phyloP scores from a whole-genome alignment of 2,888 invertebrate species.

The Scaptomyza reducta region DNA sequence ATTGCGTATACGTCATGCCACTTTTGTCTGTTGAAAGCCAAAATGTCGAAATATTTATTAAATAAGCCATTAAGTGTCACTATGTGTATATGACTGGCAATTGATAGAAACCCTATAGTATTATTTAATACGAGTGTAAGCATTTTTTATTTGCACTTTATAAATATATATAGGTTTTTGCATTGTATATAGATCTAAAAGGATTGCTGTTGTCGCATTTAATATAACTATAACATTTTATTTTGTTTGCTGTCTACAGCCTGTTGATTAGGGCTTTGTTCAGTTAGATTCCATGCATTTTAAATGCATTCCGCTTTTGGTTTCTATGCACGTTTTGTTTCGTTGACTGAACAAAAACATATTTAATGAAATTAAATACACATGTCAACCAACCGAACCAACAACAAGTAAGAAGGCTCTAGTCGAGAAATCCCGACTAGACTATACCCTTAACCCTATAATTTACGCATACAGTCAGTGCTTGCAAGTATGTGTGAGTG shows the following conservation, averaged over 20 bases:
- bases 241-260: not conserved
- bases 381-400: conserved; percentile 4
- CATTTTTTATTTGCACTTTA: too few species aligned
- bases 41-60: conserved; percentile 19
- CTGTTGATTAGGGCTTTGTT: conserved; percentile 29
- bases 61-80: conserved; percentile 30
- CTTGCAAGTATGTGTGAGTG: too few species aligned
- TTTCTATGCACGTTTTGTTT: conserved; percentile 37
- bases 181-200: too few species aligned
- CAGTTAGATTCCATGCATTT: conserved; percentile 27
- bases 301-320: conserved; percentile 20
- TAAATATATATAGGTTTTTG: too few species aligned
- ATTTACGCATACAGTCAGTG: too few species aligned
- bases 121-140: not conserved
- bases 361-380: conserved; percentile 65
- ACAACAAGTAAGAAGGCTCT: too few species aligned
- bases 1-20: conserved; percentile 34
- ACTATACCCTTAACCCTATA: too few species aligned
- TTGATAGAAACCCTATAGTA: not conserved
- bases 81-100: conserved; percentile 7
- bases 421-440: too few species aligned
- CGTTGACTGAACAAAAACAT: conserved; percentile 34
- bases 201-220: too few species aligned
- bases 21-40: not conserved
- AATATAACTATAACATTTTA: not conserved